Conservation (phyloP, 2,113 vertebrate genomes). For the Rhabdornis inornatus region DNA sequence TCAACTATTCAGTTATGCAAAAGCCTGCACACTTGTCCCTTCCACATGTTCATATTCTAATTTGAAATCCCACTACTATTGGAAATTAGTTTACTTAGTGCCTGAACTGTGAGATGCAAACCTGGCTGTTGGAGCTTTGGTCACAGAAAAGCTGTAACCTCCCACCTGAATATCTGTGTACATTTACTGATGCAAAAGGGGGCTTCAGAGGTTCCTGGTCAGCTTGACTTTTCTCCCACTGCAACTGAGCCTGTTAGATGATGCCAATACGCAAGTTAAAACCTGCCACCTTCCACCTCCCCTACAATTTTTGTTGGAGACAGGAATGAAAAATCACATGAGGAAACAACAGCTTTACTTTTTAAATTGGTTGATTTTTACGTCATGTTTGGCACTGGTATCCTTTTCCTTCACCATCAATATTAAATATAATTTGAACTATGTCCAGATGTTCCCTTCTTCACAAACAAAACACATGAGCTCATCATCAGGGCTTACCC, state of each 20-base stretch:
- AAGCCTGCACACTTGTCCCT: not conserved
- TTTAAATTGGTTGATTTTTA: not conserved
- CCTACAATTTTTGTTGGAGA: not conserved
- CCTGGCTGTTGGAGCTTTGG: not conserved
- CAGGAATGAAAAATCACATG: not conserved
- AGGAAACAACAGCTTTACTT: not conserved
- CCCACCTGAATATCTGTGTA: accelerated
- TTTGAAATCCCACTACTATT: not conserved
- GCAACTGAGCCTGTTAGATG: not conserved
- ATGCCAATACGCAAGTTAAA: not conserved
- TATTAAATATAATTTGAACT: not conserved
- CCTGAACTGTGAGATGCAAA: not conserved
- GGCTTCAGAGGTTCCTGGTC: not conserved
- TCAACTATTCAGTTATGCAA: not conserved
- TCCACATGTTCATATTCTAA: not conserved
- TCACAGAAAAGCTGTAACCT: not conserved
- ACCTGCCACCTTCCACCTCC: not conserved
- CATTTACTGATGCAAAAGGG: not conserved
- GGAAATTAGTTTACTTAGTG: not conserved
- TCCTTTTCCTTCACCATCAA: not conserved
- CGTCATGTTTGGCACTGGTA: not conserved
- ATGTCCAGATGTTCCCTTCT: not conserved
- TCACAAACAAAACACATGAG: not conserved
- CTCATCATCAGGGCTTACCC: not conserved
- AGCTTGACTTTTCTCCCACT: not conserved